These are phyloP conservation scores for Baryphthengus martii DNA, from an alignment of 2,113 vertebrate genomes.

Conservation along the genomic window DNA sequence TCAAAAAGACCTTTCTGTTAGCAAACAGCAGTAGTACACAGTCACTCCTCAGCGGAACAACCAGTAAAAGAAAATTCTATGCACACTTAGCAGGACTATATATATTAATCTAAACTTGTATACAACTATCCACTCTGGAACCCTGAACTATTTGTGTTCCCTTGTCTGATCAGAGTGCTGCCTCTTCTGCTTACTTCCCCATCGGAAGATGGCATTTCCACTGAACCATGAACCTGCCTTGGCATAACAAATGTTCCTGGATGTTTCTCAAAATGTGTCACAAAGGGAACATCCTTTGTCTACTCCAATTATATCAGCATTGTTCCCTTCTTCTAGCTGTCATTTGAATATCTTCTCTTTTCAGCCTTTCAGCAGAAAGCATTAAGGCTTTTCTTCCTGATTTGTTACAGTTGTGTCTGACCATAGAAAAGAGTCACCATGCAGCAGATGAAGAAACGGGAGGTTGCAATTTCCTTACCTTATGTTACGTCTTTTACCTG, in stretches of 20 bases:
- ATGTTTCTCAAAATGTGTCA: constrained; percentile 68
- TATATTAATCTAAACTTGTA: not conserved
- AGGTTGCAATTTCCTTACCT: not conserved
- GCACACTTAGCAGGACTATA: not conserved
- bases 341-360: constrained; percentile 57
- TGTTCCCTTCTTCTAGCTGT: constrained; percentile 58
- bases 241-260: constrained; percentile 62
- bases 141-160: constrained; percentile 18
- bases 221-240: constrained; percentile 61
- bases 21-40: not conserved
- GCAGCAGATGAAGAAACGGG: not conserved
- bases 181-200: constrained; percentile 25
- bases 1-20: not conserved
- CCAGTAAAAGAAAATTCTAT: not conserved
- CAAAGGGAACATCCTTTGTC: constrained; percentile 62
- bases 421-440: constrained; percentile 19
- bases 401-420: constrained; percentile 35
- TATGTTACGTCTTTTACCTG: not conserved
- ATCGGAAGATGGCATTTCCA: constrained; percentile 61
- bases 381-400: constrained; percentile 41
- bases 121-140: not conserved
- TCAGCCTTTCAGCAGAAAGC: constrained; percentile 41
- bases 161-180: not conserved
- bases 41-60: not conserved
- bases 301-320: constrained; percentile 46